Base-by-base conservation (phyloP, 2,888 invertebrate genomes). In the Bombylius discolor region DNA sequence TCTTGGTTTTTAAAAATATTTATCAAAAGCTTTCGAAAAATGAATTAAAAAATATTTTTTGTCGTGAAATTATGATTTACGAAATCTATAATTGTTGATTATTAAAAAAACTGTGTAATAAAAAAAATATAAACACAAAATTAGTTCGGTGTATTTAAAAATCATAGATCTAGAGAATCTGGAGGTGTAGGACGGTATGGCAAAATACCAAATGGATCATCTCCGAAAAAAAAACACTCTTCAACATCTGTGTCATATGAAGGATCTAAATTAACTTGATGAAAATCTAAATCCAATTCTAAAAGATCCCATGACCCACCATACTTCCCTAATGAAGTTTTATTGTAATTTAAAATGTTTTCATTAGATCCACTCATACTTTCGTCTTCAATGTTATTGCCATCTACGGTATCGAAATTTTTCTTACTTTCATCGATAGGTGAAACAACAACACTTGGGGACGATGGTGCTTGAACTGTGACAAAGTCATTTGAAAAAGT, bases 401-500 rank as follows among this genome's bases (percentile, higher is more conserved):
- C 52, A 13, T 39, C 14, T 12, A 5, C n/a, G 14, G 1, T 23
- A n/a, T n/a, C 13, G 2, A 7, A 4, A 56, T 76, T 76, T 6
- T 62, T 59, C 49, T 59, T 54, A 14, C 56, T 56, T n/a, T 63
- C 58, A 48, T 56, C 52, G 44, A 57, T 79, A 14, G 81, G 78
- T 13, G 81, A 82, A 3, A 82, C 72, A 63, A 78, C 76, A 53
- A 81, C 80, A 63, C 81, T 81, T 2, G 81, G 81, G 52, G 81
- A 77, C 14, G 75, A 70, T 7, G 76, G 72, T 34, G 73, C 73
- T 49, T 61, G 47, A 50, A 60, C 31, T 51, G 54, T 66, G 8
- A 81, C 81, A 65, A 81, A 81, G 68, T 81, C 81, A 47, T 81
- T 81, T 47, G 81, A 82, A 64, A 82, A 82, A 9, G 80, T 79